phyloP scores from a whole-genome alignment of 2,888 invertebrate genomes.

The Beris morrisii region DNA sequence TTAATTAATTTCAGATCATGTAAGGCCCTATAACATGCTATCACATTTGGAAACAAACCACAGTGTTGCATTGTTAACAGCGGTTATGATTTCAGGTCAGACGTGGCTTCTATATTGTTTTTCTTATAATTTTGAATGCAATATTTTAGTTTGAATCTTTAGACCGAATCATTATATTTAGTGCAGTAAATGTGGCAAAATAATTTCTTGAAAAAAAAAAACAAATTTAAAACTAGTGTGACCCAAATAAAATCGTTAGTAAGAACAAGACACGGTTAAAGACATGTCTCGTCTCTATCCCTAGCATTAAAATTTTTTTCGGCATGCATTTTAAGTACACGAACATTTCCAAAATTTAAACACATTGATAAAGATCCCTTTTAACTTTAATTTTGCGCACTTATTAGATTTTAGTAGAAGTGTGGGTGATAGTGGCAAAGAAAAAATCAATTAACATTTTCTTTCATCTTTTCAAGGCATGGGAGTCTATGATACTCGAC shows the following conservation, averaged over 20 bases:
- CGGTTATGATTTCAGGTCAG: conserved; percentile 55
- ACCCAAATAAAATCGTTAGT: no score
- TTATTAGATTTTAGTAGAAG: conserved; percentile 12
- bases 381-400: conserved; percentile 2
- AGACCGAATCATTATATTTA: no score
- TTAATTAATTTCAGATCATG: conserved; percentile 49
- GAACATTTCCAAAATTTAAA: no score
- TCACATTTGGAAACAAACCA: conserved; percentile 56
- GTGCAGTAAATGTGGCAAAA: no score
- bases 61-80: conserved; percentile 54
- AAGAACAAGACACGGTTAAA: no score
- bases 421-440: not conserved
- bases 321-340: no score
- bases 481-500: conserved; percentile 65
- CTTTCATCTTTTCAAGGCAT: conserved; percentile 54
- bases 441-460: conserved; percentile 4
- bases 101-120: conserved; percentile 23
- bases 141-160: no score
- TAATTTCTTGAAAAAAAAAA: no score
- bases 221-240: no score
- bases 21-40: conserved; percentile 55
- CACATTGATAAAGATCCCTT: no score
- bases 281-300: no score
- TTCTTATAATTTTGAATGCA: conserved; percentile 21
- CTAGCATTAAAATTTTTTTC: no score